phyloP scores from a whole-genome alignment of 2,113 vertebrate species.

The Neodontobutis hainanensis region DNA sequence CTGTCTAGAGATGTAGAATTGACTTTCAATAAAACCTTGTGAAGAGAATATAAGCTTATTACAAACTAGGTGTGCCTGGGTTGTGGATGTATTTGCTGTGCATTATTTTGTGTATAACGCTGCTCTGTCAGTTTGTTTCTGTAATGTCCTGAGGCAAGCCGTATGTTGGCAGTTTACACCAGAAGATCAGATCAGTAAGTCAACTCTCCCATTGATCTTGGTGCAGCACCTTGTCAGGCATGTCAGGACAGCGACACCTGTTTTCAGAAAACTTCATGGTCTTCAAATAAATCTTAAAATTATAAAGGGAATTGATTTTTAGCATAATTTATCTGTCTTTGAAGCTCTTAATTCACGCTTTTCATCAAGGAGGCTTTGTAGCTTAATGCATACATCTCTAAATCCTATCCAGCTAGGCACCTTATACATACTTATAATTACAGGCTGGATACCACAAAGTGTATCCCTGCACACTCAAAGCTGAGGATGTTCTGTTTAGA shows the following conservation, averaged over 20 bases:
- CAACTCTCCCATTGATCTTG: background rate
- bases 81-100: background rate
- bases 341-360: background rate
- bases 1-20: background rate
- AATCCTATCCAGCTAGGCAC: conserved; percentile 1
- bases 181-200: conserved; percentile 10
- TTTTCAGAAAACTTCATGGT: conserved; percentile 4
- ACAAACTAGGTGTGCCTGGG: background rate
- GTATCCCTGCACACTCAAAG: conserved; percentile 9
- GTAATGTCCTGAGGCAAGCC: background rate
- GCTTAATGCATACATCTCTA: background rate
- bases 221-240: background rate
- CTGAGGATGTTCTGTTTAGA: conserved; percentile 12
- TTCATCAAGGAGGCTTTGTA: conserved; percentile 17
- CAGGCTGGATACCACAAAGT: conserved; percentile 11
- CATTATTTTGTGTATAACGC: background rate
- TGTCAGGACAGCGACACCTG: conserved; percentile 2
- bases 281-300: background rate
- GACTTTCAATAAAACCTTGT: too few species aligned
- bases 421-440: background rate
- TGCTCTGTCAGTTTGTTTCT: conserved; percentile 1
- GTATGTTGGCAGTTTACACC: conserved; percentile 1
- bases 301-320: conserved; percentile 4
- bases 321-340: background rate
- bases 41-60: too few species aligned